These are phyloP conservation scores for Drosophila ananassae DNA, from an alignment of 1,140 invertebrate genomes.

Conservation along the genomic window DNA sequence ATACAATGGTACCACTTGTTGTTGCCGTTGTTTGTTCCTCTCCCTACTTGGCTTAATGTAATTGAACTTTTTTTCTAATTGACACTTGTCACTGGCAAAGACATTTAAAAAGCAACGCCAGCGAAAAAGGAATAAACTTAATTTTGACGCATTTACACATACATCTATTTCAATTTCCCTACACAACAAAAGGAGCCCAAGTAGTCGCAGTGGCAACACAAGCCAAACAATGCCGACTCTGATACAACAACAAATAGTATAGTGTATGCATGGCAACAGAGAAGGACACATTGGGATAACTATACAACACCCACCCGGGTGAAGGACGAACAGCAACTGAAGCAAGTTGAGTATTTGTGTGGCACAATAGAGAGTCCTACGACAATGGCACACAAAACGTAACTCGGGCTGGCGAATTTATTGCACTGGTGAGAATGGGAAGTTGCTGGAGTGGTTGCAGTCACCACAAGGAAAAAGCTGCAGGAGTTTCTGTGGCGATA, in stretches of 20 bases:
- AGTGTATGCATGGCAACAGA: conserved; percentile 2
- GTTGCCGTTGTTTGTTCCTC: conserved; percentile 11
- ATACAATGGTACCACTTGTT: conserved; percentile 47
- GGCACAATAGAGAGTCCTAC: conserved; percentile 32
- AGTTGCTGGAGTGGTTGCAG: conserved; percentile 50
- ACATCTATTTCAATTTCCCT: conserved; percentile 83
- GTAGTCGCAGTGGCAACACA: conserved; percentile 31
- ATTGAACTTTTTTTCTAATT: conserved; percentile 83
- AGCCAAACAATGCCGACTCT: conserved; percentile 61
- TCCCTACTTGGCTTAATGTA: conserved; percentile 58
- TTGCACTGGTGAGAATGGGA: conserved; percentile 31
- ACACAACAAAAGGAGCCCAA: conserved; percentile 56
- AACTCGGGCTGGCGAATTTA: conserved; percentile 41
- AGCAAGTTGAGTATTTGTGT: conserved; percentile 26
- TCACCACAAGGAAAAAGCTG: conserved; percentile 50
- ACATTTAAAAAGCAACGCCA: conserved; percentile 61
- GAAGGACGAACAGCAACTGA: conserved; percentile 10
- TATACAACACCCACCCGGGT: conserved; percentile 31
- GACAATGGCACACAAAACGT: conserved; percentile 35
- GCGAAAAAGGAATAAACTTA: conserved; percentile 66
- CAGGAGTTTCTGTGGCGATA: conserved; percentile 18
- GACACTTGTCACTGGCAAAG: conserved; percentile 79
- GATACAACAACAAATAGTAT: not conserved
- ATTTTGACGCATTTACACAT: conserved; percentile 83
- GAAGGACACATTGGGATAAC: conserved; percentile 12